phyloP scores from a whole-genome alignment of 2,888 invertebrate genomes.

The Eledona agricola region DNA sequence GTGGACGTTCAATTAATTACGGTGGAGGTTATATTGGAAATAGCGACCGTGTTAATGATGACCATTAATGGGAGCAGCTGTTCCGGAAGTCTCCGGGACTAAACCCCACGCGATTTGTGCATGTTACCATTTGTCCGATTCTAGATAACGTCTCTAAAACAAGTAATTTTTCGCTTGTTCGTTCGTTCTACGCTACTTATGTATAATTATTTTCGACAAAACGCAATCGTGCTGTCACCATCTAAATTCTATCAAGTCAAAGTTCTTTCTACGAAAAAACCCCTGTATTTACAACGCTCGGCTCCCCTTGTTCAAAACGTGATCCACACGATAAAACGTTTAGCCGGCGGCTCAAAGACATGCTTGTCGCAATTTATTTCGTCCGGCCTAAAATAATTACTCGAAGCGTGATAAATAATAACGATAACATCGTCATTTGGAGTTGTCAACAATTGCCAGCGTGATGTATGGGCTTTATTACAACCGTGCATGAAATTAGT shows the following conservation, averaged over 20 bases:
- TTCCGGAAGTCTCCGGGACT: conserved; percentile 36
- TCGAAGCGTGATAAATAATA: conserved; percentile 44
- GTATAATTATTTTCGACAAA: neutral
- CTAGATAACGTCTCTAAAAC: conserved; percentile 33
- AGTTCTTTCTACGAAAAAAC: too few relatives aligned
- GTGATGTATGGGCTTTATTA: conserved; percentile 37
- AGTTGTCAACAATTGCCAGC: conserved; percentile 36
- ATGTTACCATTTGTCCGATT: conserved; percentile 34
- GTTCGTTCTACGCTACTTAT: too few relatives aligned
- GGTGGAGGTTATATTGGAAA: conserved; percentile 28
- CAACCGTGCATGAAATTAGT: conserved; percentile 16
- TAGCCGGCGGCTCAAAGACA: conserved; percentile 44
- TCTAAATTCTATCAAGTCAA: too few relatives aligned
- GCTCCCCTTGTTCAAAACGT: conserved; percentile 26
- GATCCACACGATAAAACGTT: conserved; percentile 45
- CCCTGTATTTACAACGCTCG: neutral
- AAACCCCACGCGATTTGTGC: conserved; percentile 37
- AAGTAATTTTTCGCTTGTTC: conserved; percentile 10
- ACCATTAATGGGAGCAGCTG: conserved; percentile 37
- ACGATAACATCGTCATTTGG: conserved; percentile 45
- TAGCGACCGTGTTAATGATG: conserved; percentile 33
- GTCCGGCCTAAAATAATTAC: conserved; percentile 45
- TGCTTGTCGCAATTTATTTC: conserved; percentile 44
- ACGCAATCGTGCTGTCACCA: neutral
- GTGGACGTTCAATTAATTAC: conserved; percentile 31